phyloP scores from a whole-genome alignment of 2,888 invertebrate genomes.

The Busseola fusca region DNA sequence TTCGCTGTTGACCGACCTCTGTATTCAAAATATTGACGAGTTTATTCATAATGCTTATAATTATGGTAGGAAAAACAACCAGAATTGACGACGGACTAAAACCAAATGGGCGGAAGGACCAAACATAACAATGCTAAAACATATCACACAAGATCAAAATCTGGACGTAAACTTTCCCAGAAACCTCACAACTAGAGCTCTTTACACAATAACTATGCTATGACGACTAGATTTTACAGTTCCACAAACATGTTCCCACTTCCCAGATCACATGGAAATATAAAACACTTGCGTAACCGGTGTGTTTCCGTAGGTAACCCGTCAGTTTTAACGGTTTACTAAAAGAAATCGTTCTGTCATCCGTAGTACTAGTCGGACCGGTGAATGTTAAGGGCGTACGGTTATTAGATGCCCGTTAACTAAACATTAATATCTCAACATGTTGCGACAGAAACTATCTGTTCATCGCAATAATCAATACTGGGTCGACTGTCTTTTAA shows the following conservation, averaged over 20 bases:
- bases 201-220: conserved; percentile 21
- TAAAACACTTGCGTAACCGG: conserved; percentile 56
- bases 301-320: conserved; percentile 58
- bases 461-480: conserved; percentile 19
- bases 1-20: neutral
- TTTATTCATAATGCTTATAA: neutral
- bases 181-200: conserved; percentile 3
- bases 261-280: conserved; percentile 56
- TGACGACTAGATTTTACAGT: conserved; percentile 41
- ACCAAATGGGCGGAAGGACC: neutral
- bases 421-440: conserved; percentile 57
- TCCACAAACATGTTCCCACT: conserved; percentile 55
- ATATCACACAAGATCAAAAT: neutral
- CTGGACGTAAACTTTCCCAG: conserved; percentile 4
- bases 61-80: neutral
- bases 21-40: neutral
- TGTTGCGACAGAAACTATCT: conserved; percentile 35
- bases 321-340: conserved; percentile 61
- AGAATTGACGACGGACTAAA: neutral
- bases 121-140: neutral
- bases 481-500: neutral
- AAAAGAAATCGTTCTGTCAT: conserved; percentile 62
- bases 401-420: conserved; percentile 55
- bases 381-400: conserved; percentile 51
- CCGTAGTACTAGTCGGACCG: conserved; percentile 52